A percentile compares a stretch with the other conserved stretches of the same genome.
Evolutionary conservation across 2,797 vertebrate genomes (phyloP).

Genomic region (Lycodopsis pacificus): DNA sequence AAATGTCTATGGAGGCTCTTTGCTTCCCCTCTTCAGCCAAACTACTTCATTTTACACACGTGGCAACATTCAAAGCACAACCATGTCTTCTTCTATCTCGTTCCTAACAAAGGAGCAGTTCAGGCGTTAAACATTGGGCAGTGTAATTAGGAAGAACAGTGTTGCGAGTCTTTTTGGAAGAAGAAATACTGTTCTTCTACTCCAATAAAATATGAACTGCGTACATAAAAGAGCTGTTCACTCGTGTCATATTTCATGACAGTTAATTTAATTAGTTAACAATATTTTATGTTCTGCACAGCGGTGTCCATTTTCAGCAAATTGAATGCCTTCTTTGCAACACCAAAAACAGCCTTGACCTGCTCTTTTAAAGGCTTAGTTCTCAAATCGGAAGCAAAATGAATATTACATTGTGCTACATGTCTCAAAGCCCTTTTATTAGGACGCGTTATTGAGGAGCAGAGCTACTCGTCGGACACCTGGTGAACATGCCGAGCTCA

Average conservation of each 20-base stretch:
- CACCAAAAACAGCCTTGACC: background rate
- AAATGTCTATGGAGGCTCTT: conserved; percentile 29
- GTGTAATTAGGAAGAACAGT: background rate
- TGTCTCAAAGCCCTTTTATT: background rate
- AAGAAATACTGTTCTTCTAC: background rate
- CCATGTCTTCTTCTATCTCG: background rate
- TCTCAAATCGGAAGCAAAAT: background rate
- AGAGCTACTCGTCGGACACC: background rate
- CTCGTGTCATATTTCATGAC: background rate
- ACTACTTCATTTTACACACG: conserved; percentile 52
- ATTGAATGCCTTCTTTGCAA: conserved; percentile 3
- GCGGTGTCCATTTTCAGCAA: background rate
- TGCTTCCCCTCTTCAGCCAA: conserved; percentile 32
- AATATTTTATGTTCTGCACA: background rate
- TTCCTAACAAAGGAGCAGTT: background rate
- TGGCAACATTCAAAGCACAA: conserved; percentile 15
- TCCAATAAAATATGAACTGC: background rate
- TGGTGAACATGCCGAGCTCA: conserved; percentile 1
- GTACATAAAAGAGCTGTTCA: background rate
- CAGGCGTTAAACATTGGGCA: background rate
- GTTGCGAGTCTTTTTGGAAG: background rate
- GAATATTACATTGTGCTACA: background rate
- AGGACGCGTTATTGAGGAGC: background rate
- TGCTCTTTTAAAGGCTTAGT: background rate
- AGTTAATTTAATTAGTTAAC: background rate